Evolutionary conservation across 2,888 invertebrate species (phyloP), one percentile per base, ranked within the genome.

Genomic region (Teinopalpus imperialis): DNA sequence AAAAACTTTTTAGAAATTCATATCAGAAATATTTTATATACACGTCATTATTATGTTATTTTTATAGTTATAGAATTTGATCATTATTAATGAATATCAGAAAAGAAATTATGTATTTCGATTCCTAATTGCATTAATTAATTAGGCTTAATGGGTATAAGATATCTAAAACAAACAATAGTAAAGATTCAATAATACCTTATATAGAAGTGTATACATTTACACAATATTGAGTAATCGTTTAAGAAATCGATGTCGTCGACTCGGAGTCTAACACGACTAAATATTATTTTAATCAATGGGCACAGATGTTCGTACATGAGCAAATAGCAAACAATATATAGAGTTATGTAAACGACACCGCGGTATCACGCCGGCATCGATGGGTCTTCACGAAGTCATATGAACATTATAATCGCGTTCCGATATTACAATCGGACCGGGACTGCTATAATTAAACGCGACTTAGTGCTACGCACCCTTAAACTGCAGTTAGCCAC

Each of bases 401-500:
- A 82, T 89, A 89, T 74, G 80, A 80, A 76, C 73, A 82, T 82
- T 80, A 89, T 89, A 89, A 89, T 89, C 89, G 85, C 88, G 85
- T 88, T 86, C 74, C 81, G 77, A 87, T 87, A 87, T 85, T 85
- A 72, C 81, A 81, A 88, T 87, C 82, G 76, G 66, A 85, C 85
- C 83, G 86, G 69, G 73, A 59, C 73, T 81, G 85, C 65, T 86
- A 87, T 87, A 88, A 88, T 88, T 87, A 81, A 81, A 76, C 61
- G 53, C 50, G 47, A 31, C 44, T 39, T 35, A 12, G 18, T 10
- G 23, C 18, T 18, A 16, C 16, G 12, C 16, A 32, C 24, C 32
- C 40, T 43, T 39, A 51, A 45, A 23, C 3, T 35, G 14, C 32
- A 43, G 6, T 6, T 13, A 12, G 20, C 3, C 7, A 31, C 14